Evolutionary conservation across 2,888 invertebrate species (phyloP).

Genomic region (Latrodectus elegans): DNA sequence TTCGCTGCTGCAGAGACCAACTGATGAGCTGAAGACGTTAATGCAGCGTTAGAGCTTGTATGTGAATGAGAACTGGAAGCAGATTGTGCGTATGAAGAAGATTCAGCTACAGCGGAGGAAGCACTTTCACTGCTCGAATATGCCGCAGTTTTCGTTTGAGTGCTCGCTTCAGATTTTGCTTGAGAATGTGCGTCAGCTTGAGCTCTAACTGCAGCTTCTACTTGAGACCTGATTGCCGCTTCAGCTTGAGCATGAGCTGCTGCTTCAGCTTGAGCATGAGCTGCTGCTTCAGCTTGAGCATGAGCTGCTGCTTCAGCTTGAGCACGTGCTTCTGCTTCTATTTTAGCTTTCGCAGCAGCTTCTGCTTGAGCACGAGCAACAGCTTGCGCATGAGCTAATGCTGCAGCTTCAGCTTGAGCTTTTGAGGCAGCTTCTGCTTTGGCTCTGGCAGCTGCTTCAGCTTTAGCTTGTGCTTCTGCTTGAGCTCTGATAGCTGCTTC

Average conservation of each 20-base stretch:
- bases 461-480: background rate
- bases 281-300: background rate
- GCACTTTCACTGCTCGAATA: background rate
- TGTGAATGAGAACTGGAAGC: background rate
- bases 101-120: background rate
- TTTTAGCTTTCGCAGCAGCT: background rate
- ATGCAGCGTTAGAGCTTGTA: background rate
- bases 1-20: conserved; percentile 38
- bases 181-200: background rate
- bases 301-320: background rate
- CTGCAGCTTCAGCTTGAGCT: background rate
- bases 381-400: background rate
- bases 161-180: background rate
- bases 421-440: background rate
- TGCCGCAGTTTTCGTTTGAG: too few species aligned
- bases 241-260: background rate
- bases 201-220: too few species aligned
- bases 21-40: conserved; percentile 14
- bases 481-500: background rate
- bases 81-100: background rate
- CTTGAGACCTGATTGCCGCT: background rate
- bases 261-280: background rate
- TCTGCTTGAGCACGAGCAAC: background rate
- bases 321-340: background rate
- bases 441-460: background rate